Percentiles rank a stretch among this genome's conserved stretches.
These are phyloP conservation scores for Antidorcas marsupialis DNA, from an alignment of 2,113 vertebrate genomes.

Conservation along the genomic window DNA sequence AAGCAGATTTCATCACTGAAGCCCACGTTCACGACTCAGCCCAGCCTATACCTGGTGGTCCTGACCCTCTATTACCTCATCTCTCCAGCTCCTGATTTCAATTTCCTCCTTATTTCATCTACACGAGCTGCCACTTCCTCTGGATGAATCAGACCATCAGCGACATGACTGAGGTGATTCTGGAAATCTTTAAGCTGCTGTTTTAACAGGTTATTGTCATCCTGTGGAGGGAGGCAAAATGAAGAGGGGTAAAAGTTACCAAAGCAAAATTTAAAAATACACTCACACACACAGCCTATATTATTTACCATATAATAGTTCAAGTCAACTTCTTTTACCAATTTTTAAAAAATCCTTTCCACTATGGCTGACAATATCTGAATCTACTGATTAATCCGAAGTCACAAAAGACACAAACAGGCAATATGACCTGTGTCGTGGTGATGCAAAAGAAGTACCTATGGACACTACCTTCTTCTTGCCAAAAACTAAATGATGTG, in stretches of 20 bases:
- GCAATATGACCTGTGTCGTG: background rate
- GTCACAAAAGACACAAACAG: background rate
- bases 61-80: conserved; percentile 77
- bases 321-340: background rate
- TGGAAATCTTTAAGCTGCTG: conserved; percentile 82
- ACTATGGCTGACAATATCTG: background rate
- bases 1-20: background rate
- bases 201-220: conserved; percentile 82
- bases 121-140: conserved; percentile 78
- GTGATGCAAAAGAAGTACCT: background rate
- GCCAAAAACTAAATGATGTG: background rate
- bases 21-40: background rate
- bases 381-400: background rate
- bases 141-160: conserved; percentile 78
- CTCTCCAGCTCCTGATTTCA: conserved; percentile 78
- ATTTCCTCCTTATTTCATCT: conserved; percentile 78
- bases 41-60: background rate
- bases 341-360: background rate
- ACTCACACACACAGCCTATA: background rate
- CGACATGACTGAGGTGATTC: conserved; percentile 77
- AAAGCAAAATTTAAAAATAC: background rate
- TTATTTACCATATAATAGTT: background rate
- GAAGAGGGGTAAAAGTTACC: background rate
- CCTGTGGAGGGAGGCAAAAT: conserved; percentile 56
- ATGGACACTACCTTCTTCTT: background rate